phyloP scores from a whole-genome alignment of 2,797 vertebrate species.

The Labroides dimidiatus region DNA sequence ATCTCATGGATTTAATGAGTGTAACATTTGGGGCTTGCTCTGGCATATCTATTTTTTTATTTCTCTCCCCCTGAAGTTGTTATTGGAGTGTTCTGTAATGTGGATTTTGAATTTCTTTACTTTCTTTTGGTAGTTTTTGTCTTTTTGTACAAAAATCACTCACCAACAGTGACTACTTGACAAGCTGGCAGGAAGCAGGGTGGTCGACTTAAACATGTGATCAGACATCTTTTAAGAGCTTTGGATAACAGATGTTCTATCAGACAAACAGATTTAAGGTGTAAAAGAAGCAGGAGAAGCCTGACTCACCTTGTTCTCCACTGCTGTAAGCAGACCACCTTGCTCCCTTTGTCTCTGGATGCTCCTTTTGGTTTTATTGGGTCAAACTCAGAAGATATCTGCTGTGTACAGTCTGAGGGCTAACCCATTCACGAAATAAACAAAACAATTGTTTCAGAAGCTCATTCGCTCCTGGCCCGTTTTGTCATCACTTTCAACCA shows the following conservation, averaged over 20 bases:
- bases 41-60: slow-evolving; percentile 57
- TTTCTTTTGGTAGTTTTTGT: slow-evolving; percentile 42
- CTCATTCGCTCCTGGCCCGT: slow-evolving; percentile 59
- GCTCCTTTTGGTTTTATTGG: slow-evolving; percentile 91
- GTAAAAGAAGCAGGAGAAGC: background rate
- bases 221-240: slow-evolving; percentile 16
- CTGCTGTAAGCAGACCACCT: slow-evolving; percentile 58
- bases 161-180: slow-evolving; percentile 53
- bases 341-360: slow-evolving; percentile 85
- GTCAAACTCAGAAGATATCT: slow-evolving; percentile 88
- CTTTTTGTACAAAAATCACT: slow-evolving; percentile 73
- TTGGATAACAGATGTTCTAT: slow-evolving; percentile 22
- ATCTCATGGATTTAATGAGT: slow-evolving; percentile 62
- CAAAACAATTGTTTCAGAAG: slow-evolving; percentile 68
- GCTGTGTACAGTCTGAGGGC: slow-evolving; percentile 96
- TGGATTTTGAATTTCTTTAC: slow-evolving; percentile 50
- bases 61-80: slow-evolving; percentile 42
- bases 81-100: slow-evolving; percentile 76
- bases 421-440: slow-evolving; percentile 86
- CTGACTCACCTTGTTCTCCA: slow-evolving; percentile 28
- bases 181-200: slow-evolving; percentile 53
- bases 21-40: slow-evolving; percentile 63
- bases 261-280: slow-evolving; percentile 19
- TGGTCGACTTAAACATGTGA: slow-evolving; percentile 49
- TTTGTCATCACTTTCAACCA: slow-evolving; percentile 49